Evolutionary conservation across 1,140 invertebrate species (phyloP).

Genomic region (Bradysia coprophila): DNA sequence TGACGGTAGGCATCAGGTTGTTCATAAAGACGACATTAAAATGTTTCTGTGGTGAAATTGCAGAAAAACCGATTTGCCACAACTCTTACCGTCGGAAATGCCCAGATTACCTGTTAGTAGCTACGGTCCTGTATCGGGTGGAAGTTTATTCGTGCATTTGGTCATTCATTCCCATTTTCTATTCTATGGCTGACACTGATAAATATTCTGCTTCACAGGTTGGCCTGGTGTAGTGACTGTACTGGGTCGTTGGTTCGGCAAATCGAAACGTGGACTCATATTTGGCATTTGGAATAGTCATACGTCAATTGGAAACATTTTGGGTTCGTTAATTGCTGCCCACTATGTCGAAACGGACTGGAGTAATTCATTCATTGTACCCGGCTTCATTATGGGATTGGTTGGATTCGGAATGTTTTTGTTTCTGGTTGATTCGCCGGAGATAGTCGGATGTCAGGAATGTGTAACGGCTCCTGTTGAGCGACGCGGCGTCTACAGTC

Average conservation of each 20-base stretch:
- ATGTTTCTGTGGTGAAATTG: too few species aligned
- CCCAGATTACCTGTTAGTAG: too few species aligned
- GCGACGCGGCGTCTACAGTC: constrained; percentile 7
- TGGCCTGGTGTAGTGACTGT: constrained; percentile 78
- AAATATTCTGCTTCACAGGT: too few species aligned
- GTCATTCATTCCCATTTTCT: too few species aligned
- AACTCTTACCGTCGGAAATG: too few species aligned
- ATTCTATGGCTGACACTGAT: too few species aligned
- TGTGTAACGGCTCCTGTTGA: too few species aligned
- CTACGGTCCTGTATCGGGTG: too few species aligned
- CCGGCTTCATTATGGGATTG: constrained; percentile 64
- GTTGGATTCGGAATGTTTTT: constrained; percentile 69
- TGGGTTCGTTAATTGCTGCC: constrained; percentile 70
- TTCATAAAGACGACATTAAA: too few species aligned
- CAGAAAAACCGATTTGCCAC: too few species aligned
- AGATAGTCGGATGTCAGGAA: constrained; percentile 41
- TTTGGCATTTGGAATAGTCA: constrained; percentile 96
- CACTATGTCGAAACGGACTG: constrained; percentile 72
- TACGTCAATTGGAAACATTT: constrained; percentile 87
- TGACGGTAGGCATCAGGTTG: too few species aligned
- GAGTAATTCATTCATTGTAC: constrained; percentile 83
- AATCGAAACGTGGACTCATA: constrained; percentile 73
- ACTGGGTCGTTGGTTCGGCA: constrained; percentile 92
- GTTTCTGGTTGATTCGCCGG: constrained; percentile 65
- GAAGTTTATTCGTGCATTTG: too few species aligned